These are phyloP conservation scores for Pheosia tremula DNA, from an alignment of 2,888 invertebrate genomes.

Conservation along the genomic window DNA sequence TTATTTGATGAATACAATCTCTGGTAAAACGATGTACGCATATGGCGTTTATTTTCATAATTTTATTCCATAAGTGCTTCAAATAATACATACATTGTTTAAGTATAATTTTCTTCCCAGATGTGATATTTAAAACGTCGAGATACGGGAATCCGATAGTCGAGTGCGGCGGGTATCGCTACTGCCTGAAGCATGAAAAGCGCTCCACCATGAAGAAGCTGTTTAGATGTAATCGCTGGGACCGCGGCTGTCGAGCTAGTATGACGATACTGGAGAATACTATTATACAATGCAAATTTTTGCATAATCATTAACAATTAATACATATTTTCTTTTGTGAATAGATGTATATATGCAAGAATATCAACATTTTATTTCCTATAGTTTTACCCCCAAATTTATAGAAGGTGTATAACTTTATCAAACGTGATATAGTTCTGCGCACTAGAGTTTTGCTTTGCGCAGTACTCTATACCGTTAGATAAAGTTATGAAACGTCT, in stretches of 20 bases:
- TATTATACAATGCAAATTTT: constrained; percentile 15
- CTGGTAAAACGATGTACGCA: not conserved
- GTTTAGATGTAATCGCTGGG: constrained; percentile 44
- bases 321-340: not conserved
- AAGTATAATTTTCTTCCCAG: constrained; percentile 14
- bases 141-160: constrained; percentile 40
- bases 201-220: constrained; percentile 22
- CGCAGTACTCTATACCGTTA: too few relatives aligned
- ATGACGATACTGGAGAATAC: constrained; percentile 33
- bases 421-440: too few relatives aligned
- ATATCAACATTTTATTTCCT: too few relatives aligned
- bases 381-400: not conserved
- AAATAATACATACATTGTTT: not conserved
- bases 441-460: too few relatives aligned
- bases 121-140: constrained; percentile 21
- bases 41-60: too few relatives aligned
- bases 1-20: too few relatives aligned
- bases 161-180: constrained; percentile 38
- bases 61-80: not conserved
- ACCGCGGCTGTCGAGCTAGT: constrained; percentile 38
- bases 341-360: too few relatives aligned
- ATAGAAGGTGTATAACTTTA: not conserved
- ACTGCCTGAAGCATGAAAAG: constrained; percentile 37
- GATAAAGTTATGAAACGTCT: too few relatives aligned
- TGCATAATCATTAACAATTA: constrained; percentile 23